Evolutionary conservation across 2,113 vertebrate genomes (phyloP), one percentile per base, ranked within the genome.

Genomic region (Pseudorhombus dupliciocellatus): DNA sequence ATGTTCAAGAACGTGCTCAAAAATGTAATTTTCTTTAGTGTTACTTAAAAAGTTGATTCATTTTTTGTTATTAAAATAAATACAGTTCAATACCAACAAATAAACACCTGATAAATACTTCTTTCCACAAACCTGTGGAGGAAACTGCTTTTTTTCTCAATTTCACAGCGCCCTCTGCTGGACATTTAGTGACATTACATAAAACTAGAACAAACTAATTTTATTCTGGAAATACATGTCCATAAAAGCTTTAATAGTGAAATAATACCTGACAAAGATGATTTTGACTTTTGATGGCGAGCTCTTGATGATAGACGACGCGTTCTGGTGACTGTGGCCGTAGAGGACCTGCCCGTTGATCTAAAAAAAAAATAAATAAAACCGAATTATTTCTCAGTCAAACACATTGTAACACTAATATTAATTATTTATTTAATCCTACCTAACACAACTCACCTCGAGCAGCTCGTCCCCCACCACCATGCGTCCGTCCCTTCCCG

Each of bases 321-420:
- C 98, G 63, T 99, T 98, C 84, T 99, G 98, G 86, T 99, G 98
- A 83, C 96, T 98, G 88, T 93, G 96, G 86, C 97, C 97, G 64
- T 96, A 98, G 0, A 99, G 94, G 75, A 98, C 94, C 74, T 99
- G 96, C 3, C 96, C 97, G 78, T 97, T 98, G 89, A 98, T 98
- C 97, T 98, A 79, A 16, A 18, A 40, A 20, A 25, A 62, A 0
- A 54, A n/a, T 24, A 61, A 54, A 9, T 73, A 37, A 65, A 24
- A 53, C 1, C 26, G 3, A 11, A 31, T 77, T 25, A 62, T 1
- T 10, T 4, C 22, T 28, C 6, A 24, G 22, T 28, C 12, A 12
- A 16, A 16, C 9, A 51, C 62, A n/a, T n/a, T n/a, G n/a, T n/a
- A n/a, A n/a, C n/a, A 34, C 16, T 48, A 48, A 48, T 8, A 18